These are phyloP conservation scores for Notodonta ziczac DNA, from an alignment of 2,888 invertebrate genomes.

Conservation along the genomic window DNA sequence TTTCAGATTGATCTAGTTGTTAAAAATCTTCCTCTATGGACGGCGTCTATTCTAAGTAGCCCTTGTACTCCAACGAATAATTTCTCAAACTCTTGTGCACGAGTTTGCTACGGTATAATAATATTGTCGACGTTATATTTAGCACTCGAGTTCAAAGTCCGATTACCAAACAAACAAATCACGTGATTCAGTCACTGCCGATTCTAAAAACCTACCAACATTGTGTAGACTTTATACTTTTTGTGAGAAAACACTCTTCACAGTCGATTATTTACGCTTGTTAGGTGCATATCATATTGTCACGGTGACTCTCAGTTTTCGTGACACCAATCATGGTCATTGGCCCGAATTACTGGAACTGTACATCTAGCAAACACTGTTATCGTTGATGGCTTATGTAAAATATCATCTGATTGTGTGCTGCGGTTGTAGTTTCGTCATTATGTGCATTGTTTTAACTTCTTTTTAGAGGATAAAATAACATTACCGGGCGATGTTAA, in stretches of 20 bases:
- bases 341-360: constrained; percentile 54
- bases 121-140: background rate
- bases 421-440: no score
- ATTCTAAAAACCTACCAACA: background rate
- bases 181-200: background rate
- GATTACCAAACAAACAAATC: background rate
- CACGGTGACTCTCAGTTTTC: constrained; percentile 59
- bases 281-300: constrained; percentile 44
- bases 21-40: no score
- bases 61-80: background rate
- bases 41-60: no score
- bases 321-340: constrained; percentile 62
- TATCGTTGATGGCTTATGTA: constrained; percentile 23
- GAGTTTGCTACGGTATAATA: background rate
- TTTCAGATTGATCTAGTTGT: no score
- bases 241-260: constrained; percentile 9
- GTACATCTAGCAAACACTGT: constrained; percentile 52
- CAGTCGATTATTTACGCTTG: constrained; percentile 19
- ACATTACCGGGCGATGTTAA: no score
- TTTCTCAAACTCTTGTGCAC: background rate
- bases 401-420: background rate
- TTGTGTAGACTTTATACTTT: background rate
- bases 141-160: background rate
- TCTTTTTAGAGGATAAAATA: no score
- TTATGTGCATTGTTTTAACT: no score